These are phyloP conservation scores for Scomber japonicus DNA, from an alignment of 2,113 vertebrate genomes.

Conservation along the genomic window DNA sequence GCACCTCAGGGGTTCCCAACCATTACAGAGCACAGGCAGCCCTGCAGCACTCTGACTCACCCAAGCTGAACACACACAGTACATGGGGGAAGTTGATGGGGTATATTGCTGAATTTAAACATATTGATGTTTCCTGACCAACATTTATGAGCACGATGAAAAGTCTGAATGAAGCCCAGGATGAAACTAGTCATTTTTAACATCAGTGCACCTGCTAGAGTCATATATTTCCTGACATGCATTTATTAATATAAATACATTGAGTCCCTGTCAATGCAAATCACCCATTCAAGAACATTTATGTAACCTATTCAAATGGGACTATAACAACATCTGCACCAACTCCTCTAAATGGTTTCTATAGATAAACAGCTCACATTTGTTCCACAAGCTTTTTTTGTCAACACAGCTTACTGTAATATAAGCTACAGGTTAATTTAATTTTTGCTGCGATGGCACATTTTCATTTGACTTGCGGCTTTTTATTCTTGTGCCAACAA, in stretches of 20 bases:
- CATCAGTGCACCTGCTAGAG: neutral
- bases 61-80: slow-evolving; percentile 72
- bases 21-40: slow-evolving; percentile 88
- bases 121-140: neutral
- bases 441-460: slow-evolving; percentile 25
- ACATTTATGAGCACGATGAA: neutral
- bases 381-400: slow-evolving; percentile 16
- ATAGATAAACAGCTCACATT: neutral
- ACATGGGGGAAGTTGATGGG: slow-evolving; percentile 32
- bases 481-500: slow-evolving; percentile 57
- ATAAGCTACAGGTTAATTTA: slow-evolving; percentile 22
- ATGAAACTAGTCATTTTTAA: neutral
- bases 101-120: neutral
- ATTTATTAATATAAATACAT: neutral
- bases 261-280: neutral
- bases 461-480: slow-evolving; percentile 53
- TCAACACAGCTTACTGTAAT: slow-evolving; percentile 24
- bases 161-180: neutral
- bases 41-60: slow-evolving; percentile 85
- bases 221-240: neutral
- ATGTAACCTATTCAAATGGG: neutral
- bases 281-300: neutral
- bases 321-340: neutral
- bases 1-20: slow-evolving; percentile 87
- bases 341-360: slow-evolving; percentile 3